Base-by-base conservation (phyloP, 2,797 vertebrate species). In the Orestias chungarensis region DNA sequence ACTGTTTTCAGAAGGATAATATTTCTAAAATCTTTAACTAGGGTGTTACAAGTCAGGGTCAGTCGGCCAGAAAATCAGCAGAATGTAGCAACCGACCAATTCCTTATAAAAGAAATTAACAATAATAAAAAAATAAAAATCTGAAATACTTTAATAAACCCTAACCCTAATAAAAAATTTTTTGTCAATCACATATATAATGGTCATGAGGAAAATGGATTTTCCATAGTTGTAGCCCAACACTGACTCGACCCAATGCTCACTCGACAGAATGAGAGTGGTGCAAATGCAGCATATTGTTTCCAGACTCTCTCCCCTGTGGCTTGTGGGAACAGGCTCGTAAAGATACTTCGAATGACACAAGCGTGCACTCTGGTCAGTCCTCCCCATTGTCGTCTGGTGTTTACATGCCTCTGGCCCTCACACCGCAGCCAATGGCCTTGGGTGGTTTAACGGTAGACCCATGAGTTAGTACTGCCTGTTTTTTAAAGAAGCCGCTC, bases 321-420 rank as follows among this genome's bases (percentile, higher is more conserved):
- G 87, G 85, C 80, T 89, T 92, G 87, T 92, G 91, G 91, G 86
- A 91, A 90, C 83, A 33, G 81, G 61, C 88, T 49, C 64, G 78
- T 87, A 84, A 89, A 89, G 83, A 83, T 75, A 61, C 15, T 78
- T 67, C 86, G 83, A 90, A 83, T 80, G 88, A 89, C 87, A 87
- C 87, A 86, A 90, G 87, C 40, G 88, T 88, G 90, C 86, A 78
- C 83, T 86, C 86, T 89, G 86, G 87, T 93, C 91, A 90, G 89
- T 85, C 82, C n/a, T 74, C 85, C 80, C 88, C 83, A 89, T 90
- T 92, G 90, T 91, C 77, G 82, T 87, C 76, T 85, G 76, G 75
- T 87, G 86, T 92, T 93, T 86, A 89, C 88, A 90, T 84, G 89
- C 86, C 78, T 82, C 70, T 68, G 79, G 85, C 80, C 85, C 79